These are phyloP conservation scores for Sarcophilus harrisii DNA, from an alignment of 2,797 vertebrate genomes.

Conservation along the genomic window DNA sequence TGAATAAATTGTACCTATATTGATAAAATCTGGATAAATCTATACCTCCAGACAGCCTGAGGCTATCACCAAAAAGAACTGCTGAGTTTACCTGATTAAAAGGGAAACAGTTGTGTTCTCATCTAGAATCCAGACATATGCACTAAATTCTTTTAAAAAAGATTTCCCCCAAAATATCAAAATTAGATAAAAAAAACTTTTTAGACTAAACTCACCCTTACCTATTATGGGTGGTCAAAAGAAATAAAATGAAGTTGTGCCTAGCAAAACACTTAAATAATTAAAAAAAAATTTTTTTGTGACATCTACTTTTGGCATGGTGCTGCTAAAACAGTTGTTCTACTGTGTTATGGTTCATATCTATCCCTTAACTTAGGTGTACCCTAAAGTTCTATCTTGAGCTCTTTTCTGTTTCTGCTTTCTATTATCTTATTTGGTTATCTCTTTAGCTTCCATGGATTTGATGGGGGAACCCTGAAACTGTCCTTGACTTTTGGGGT, in stretches of 20 bases:
- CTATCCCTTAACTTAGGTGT: background rate
- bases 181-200: background rate
- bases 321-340: background rate
- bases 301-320: background rate
- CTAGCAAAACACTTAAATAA: background rate
- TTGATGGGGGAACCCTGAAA: too few relatives aligned
- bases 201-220: background rate
- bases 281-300: background rate
- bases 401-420: background rate
- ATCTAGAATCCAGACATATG: background rate
- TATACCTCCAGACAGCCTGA: background rate
- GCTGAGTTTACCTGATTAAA: background rate
- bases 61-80: background rate
- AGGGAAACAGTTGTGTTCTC: background rate
- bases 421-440: background rate
- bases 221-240: background rate
- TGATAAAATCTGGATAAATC: background rate
- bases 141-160: background rate
- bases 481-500: too few relatives aligned
- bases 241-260: background rate
- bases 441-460: background rate
- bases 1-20: background rate
- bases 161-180: background rate
- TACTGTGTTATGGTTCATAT: background rate
- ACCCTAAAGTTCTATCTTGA: background rate